Percentiles rank a stretch among this genome's conserved stretches.
Evolutionary conservation across 2,888 invertebrate species (phyloP).

Genomic region (Caenorhabditis becei): DNA sequence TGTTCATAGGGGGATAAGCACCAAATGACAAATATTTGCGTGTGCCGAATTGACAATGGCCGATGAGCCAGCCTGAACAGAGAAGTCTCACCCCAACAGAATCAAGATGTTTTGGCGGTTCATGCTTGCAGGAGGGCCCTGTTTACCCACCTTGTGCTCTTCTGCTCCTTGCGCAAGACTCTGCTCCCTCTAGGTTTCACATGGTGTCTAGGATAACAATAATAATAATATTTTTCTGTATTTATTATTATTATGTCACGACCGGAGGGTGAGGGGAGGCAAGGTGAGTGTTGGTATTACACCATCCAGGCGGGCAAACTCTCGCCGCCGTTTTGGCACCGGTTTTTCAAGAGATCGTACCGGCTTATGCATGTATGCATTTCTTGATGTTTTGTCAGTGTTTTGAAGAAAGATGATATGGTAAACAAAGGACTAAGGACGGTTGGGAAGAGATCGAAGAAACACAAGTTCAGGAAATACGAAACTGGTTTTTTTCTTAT

Average conservation of each 20-base stretch:
- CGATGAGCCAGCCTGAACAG: conserved; percentile 22
- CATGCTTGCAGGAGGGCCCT: conserved; percentile 43
- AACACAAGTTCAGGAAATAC: conserved; percentile 12
- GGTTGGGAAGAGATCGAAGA: not conserved
- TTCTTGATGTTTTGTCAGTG: conserved; percentile 35
- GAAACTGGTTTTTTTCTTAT: no score
- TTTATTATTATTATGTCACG: conserved; percentile 63
- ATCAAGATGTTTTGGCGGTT: conserved; percentile 61
- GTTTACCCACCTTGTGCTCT: conserved; percentile 63
- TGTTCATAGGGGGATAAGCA: conserved; percentile 14
- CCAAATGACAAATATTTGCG: conserved; percentile 31
- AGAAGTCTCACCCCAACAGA: conserved; percentile 23
- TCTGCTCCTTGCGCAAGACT: conserved; percentile 41
- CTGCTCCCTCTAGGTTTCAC: conserved; percentile 10
- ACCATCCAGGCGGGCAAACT: conserved; percentile 12
- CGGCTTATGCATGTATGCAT: conserved; percentile 49
- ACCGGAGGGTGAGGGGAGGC: no score
- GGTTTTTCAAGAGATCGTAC: conserved; percentile 39
- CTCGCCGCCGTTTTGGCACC: conserved; percentile 60
- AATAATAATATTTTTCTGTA: conserved; percentile 57
- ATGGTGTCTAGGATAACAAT: conserved; percentile 16
- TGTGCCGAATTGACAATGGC: conserved; percentile 40
- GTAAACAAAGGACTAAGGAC: conserved; percentile 21
- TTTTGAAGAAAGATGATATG: conserved; percentile 45
- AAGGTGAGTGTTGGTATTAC: conserved; percentile 57